Evolutionary conservation across 2,888 invertebrate species (phyloP).

Genomic region (Hydropsyche betteni): DNA sequence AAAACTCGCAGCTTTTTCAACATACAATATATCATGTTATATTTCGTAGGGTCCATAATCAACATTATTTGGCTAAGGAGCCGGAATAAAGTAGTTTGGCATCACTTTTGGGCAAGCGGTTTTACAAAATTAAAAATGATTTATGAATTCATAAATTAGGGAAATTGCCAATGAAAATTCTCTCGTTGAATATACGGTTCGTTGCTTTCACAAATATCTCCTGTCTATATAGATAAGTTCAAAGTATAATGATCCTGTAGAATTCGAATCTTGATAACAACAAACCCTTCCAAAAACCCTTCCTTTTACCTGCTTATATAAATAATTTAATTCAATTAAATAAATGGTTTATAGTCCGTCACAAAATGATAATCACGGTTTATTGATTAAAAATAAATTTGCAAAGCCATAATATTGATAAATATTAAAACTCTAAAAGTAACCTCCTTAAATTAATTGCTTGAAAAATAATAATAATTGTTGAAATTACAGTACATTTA

Average conservation of each 20-base stretch:
- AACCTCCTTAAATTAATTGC: no score
- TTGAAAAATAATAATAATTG: no score
- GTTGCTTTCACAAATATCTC: background rate
- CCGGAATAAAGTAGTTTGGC: constrained; percentile 12
- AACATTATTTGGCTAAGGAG: constrained; percentile 14
- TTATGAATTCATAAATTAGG: constrained; percentile 18
- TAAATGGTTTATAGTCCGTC: no score
- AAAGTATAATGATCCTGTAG: background rate
- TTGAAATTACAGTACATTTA: no score
- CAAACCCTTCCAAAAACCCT: no score
- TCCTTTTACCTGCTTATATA: background rate
- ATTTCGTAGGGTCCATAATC: background rate
- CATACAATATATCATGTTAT: no score
- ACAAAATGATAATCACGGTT: no score
- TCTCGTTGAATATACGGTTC: constrained; percentile 13
- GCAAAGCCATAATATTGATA: no score
- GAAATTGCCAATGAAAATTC: constrained; percentile 29
- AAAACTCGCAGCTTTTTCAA: no score
- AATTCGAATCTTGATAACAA: background rate
- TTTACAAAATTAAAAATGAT: constrained; percentile 23
- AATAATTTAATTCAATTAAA: no score
- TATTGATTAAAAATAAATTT: no score
- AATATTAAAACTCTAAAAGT: no score
- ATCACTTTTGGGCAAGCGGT: background rate
- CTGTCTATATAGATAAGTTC: background rate